A percentile compares a stretch with the other conserved stretches of the same genome.
phyloP scores from a whole-genome alignment of 2,797 vertebrate genomes.

The Anisognathus igniventris region DNA sequence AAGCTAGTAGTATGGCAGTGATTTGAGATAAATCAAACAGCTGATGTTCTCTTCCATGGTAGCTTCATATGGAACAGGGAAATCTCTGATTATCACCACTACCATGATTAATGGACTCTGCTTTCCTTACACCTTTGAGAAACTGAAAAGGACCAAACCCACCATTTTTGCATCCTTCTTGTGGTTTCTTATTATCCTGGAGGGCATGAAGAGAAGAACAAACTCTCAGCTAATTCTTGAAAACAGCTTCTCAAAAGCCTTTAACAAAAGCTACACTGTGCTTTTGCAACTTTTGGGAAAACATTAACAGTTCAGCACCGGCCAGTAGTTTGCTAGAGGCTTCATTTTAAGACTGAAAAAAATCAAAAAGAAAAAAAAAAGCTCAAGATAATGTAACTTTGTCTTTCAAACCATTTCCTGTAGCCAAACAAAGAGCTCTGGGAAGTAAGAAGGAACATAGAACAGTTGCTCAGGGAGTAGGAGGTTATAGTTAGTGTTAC shows the following conservation, averaged over 20 bases:
- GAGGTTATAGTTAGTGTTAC: background rate
- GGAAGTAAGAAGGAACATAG: background rate
- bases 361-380: accelerated
- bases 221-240: background rate
- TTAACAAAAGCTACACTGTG: background rate
- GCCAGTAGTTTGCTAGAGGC: background rate
- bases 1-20: background rate
- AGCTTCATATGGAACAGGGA: background rate
- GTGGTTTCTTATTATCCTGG: background rate
- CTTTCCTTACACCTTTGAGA: background rate
- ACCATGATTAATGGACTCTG: background rate
- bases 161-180: background rate
- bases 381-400: background rate
- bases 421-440: background rate
- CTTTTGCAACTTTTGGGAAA: background rate
- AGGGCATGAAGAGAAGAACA: background rate
- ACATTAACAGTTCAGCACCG: background rate
- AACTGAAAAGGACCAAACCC: background rate
- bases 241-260: background rate
- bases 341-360: background rate
- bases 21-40: background rate
- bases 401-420: background rate
- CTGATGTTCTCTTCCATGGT: background rate
- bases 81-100: background rate
- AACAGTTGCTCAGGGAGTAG: background rate